Conservation (phyloP, 1,140 invertebrate genomes). For the Danaus plexippus region DNA sequence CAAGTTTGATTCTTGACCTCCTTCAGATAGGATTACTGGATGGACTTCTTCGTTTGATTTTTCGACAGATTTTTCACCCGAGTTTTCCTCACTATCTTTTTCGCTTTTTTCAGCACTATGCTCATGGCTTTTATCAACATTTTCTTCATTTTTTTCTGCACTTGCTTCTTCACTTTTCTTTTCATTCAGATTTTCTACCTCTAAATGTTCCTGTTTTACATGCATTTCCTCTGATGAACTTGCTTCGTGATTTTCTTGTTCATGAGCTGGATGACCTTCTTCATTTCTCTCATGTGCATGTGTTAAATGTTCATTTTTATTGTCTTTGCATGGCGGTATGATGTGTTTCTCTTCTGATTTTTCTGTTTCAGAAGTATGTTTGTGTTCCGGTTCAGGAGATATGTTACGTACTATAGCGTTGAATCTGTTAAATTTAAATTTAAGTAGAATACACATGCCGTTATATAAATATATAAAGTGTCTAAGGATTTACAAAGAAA, state of each 20-base stretch:
- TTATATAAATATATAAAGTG: not conserved
- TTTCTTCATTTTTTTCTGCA: conserved; percentile 19
- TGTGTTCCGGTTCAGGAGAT: conserved; percentile 29
- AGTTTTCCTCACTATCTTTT: conserved; percentile 1
- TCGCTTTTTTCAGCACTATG: not conserved
- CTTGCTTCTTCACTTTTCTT: conserved; percentile 18
- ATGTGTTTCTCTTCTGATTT: conserved; percentile 22
- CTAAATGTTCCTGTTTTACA: conserved; percentile 3
- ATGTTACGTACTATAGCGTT: conserved; percentile 57
- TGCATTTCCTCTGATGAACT: conserved; percentile 9
- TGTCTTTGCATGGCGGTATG: conserved; percentile 31
- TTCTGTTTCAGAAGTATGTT: conserved; percentile 16
- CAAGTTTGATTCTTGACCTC: conserved; percentile 14
- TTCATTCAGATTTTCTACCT: conserved; percentile 16
- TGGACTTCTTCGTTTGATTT: conserved; percentile 18
- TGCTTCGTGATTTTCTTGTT: conserved; percentile 7
- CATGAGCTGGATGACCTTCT: conserved; percentile 26
- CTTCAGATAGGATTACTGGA: conserved; percentile 6
- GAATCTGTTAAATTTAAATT: conserved; percentile 34
- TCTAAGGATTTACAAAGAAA: too few species aligned
- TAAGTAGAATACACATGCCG: not conserved
- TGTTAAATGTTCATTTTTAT: conserved; percentile 32
- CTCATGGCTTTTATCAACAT: conserved; percentile 8
- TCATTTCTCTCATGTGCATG: conserved; percentile 17
- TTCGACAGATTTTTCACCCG: too few species aligned